Base-by-base conservation (phyloP, 53 echinoderm and acorn worm genomes). In the Echinometra lucunter region DNA sequence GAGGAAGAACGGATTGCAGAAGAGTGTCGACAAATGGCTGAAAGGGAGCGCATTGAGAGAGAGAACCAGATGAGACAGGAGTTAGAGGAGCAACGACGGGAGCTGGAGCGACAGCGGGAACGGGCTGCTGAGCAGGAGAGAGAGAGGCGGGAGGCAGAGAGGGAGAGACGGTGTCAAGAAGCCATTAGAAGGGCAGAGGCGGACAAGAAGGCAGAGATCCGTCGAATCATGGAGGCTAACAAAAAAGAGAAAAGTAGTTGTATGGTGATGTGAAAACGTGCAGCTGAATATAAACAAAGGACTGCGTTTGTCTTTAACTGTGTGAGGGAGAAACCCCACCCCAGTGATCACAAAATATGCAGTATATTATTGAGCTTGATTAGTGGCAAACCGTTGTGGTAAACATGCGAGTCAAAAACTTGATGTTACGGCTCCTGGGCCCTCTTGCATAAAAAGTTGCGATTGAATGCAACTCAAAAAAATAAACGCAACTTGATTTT, bases 171-270 rank as follows among this genome's bases (percentile, higher is more conserved):
- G 4, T 91, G 37, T 9, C 66, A 66, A 7, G 66, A 58, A 58
- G 32, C 17, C 15, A 66, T 66, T 13, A 21, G 40, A 38, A 38
- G 23, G 42, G 37, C 27, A 18, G 66, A 58, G 21, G 38, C 4
- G 25, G 66, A 66, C 18, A 37, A 66, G 37, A 18, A 66, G 25
- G 21, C 15, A 44, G 91, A 91, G 21, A 91, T 66, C 37, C 19
- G 40, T 8, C 63, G 91, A 17, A 91, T 91, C 66, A 91, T 91
- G 66, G 66, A 66, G 28, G 60, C 91, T 37, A 91, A 91, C 66
- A 91, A 37, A 0, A 82, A 45, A 10, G 53, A 53, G 0, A 27
- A 82, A 45, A 44, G 67, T 67, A 0, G 32, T 5, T 67, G 67
- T 67, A 7, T 10, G 30, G 30, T 67, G 1, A 67, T 67, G 32